Conservation (phyloP, 2,888 invertebrate genomes). For the Sphaerophoria rueppellii region DNA sequence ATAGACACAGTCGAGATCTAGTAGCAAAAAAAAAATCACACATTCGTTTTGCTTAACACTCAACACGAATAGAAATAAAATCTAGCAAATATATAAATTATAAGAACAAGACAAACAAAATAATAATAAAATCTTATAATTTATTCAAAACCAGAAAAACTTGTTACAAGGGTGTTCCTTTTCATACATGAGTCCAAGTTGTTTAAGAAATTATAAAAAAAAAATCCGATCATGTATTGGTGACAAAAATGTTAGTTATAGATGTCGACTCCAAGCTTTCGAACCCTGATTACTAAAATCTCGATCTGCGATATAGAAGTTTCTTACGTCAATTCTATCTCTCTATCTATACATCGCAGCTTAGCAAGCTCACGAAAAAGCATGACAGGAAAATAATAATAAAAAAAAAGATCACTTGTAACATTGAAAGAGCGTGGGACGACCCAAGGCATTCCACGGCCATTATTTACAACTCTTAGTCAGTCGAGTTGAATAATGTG, state of each 20-base stretch:
- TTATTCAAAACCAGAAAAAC: constrained; percentile 73
- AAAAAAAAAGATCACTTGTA: constrained; percentile 45
- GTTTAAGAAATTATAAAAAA: constrained; percentile 17
- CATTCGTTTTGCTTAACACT: constrained; percentile 22
- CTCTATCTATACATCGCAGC: neutral
- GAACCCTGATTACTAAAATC: constrained; percentile 66
- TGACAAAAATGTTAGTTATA: constrained; percentile 65
- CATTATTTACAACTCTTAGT: constrained; percentile 59
- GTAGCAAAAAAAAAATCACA: constrained; percentile 28
- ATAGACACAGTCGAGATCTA: constrained; percentile 17
- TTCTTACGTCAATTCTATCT: neutral
- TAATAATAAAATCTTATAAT: constrained; percentile 43
- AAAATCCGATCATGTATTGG: constrained; percentile 56
- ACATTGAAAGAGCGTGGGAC: constrained; percentile 64
- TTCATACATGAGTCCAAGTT: constrained; percentile 48
- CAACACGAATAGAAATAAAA: constrained; percentile 27
- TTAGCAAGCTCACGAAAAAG: constrained; percentile 53
- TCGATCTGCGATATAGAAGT: constrained; percentile 26
- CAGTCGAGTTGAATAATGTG: constrained; percentile 15
- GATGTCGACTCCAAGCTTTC: constrained; percentile 56
- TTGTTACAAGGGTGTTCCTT: constrained; percentile 72
- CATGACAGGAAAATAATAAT: constrained; percentile 43
- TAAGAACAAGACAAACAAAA: constrained; percentile 38
- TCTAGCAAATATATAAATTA: constrained; percentile 51
- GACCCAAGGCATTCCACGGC: constrained; percentile 69